Conservation (phyloP, 2,113 vertebrate genomes). For the Anarrhichthys ocellatus region DNA sequence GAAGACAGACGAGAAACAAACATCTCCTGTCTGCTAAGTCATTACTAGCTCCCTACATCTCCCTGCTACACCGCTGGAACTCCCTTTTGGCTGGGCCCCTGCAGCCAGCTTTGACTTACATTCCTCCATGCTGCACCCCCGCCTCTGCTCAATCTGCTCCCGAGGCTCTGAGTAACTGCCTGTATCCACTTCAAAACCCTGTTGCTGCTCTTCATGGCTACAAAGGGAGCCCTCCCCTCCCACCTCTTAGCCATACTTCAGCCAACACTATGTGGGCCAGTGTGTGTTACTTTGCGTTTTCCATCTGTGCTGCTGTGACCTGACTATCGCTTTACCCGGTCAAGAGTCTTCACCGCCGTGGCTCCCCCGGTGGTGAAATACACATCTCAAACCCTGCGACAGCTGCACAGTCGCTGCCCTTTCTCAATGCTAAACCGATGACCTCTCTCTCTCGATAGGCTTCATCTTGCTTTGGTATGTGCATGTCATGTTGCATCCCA, state of each 20-base stretch:
- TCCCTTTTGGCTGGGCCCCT: slow-evolving; percentile 60
- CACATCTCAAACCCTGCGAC: slow-evolving; percentile 48
- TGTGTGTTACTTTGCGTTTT: slow-evolving; percentile 54
- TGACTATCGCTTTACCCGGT: slow-evolving; percentile 55
- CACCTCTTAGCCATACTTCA: slow-evolving; percentile 64
- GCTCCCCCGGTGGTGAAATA: slow-evolving; percentile 48
- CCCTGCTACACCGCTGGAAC: neutral
- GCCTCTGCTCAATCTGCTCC: slow-evolving; percentile 63
- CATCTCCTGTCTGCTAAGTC: slow-evolving; percentile 28
- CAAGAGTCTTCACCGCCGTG: slow-evolving; percentile 26
- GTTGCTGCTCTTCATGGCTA: slow-evolving; percentile 67
- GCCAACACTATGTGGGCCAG: slow-evolving; percentile 33
- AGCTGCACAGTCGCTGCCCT: slow-evolving; percentile 55
- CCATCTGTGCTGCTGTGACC: slow-evolving; percentile 58
- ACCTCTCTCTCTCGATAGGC: slow-evolving; percentile 15
- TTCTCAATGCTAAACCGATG: slow-evolving; percentile 7
- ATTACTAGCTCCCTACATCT: slow-evolving; percentile 7
- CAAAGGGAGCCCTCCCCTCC: slow-evolving; percentile 64
- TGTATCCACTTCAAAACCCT: slow-evolving; percentile 77
- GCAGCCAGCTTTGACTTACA: slow-evolving; percentile 59
- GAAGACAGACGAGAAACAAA: slow-evolving; percentile 52
- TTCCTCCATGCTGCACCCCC: slow-evolving; percentile 61
- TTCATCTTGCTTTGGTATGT: slow-evolving; percentile 17
- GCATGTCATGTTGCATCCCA: slow-evolving; percentile 13
- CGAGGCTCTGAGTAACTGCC: slow-evolving; percentile 65